Evolutionary conservation across 2,113 vertebrate species (phyloP).

Genomic region (Gallinago undulata): DNA sequence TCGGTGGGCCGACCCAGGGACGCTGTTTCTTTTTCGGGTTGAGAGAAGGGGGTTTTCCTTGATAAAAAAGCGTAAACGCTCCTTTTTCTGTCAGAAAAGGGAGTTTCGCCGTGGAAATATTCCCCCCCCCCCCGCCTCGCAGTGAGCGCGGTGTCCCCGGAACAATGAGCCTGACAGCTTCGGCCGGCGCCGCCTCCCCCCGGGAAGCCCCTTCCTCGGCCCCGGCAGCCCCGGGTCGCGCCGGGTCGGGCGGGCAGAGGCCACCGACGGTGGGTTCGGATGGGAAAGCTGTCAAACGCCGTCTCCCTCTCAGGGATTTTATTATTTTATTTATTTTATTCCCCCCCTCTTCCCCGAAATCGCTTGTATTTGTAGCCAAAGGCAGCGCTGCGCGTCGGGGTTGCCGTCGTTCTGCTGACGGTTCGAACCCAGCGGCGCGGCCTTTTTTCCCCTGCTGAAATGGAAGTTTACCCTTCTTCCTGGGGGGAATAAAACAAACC

Average conservation of each 20-base stretch:
- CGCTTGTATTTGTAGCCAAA: not conserved
- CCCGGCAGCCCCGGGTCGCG: not conserved
- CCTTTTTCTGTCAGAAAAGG: not conserved
- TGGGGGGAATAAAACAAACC: not conserved
- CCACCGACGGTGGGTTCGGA: no score
- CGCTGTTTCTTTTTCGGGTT: not conserved
- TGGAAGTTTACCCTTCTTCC: not conserved
- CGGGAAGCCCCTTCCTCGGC: not conserved
- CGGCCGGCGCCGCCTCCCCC: not conserved
- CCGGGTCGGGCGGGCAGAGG: not conserved
- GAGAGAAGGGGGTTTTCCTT: not conserved
- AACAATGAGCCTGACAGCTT: slow-evolving; percentile 39
- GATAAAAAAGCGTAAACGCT: accelerated
- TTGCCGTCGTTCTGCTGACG: not conserved
- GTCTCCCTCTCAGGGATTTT: no score
- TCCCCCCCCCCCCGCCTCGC: no score
- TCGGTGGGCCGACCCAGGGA: not conserved
- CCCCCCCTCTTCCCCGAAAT: not conserved
- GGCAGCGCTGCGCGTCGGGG: not conserved
- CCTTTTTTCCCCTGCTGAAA: not conserved
- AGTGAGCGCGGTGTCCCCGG: not conserved
- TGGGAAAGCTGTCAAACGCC: not conserved
- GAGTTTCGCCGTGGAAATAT: not conserved
- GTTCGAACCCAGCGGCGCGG: not conserved
- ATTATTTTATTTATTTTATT: not conserved